These are phyloP conservation scores for Petrosia ficiformis DNA, from an alignment of 37 sponge, comb jelly and placozoan genomes.

Conservation along the genomic window DNA sequence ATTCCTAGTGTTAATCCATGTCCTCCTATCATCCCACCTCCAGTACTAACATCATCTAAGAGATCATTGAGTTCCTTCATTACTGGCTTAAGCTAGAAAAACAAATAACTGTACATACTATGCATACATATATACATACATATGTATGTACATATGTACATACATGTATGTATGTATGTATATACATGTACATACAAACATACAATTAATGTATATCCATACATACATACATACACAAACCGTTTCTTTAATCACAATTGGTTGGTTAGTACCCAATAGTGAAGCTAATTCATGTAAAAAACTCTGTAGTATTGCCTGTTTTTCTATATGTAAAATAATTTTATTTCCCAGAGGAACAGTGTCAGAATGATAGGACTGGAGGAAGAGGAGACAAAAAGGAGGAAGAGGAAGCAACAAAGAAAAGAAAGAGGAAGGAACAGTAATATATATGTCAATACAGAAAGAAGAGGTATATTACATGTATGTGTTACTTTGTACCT, in stretches of 20 bases:
- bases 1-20: conserved; percentile 60
- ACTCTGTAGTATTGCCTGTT: conserved; percentile 77
- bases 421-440: background rate
- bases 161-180: too few relatives aligned
- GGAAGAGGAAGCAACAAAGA: background rate
- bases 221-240: too few relatives aligned
- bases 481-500: background rate
- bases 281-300: conserved; percentile 31
- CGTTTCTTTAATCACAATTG: conserved; percentile 23
- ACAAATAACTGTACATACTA: background rate
- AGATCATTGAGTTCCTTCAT: conserved; percentile 22
- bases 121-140: too few relatives aligned
- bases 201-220: too few relatives aligned
- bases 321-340: conserved; percentile 65
- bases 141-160: too few relatives aligned
- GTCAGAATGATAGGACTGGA: background rate
- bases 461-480: background rate
- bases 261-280: conserved; percentile 15
- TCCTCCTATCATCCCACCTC: conserved; percentile 65
- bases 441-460: background rate
- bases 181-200: too few relatives aligned
- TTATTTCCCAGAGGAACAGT: conserved; percentile 3
- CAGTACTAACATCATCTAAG: conserved; percentile 46
- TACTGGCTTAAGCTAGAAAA: background rate
- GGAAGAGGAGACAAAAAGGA: background rate